Percentiles rank a stretch among this genome's conserved stretches.
These are phyloP conservation scores for Drosophila anomalata DNA, from an alignment of 2,888 invertebrate species.

Conservation along the genomic window DNA sequence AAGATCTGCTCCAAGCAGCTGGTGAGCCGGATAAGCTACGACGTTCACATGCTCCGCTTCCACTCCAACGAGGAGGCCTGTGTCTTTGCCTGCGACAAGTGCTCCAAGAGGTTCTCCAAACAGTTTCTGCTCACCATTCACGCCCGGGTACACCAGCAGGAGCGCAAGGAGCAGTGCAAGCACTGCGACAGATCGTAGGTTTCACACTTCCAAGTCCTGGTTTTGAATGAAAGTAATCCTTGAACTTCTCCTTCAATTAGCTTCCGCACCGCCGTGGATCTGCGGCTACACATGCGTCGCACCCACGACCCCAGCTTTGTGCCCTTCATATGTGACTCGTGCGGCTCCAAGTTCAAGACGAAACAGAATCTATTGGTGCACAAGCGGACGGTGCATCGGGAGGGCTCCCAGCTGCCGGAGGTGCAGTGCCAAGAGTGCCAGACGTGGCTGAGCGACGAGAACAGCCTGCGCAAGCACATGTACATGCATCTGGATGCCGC, in stretches of 20 bases:
- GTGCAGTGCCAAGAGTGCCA: constrained; percentile 51
- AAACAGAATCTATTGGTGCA: constrained; percentile 52
- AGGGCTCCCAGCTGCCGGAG: constrained; percentile 48
- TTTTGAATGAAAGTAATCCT: background rate
- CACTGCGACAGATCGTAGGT: constrained; percentile 48
- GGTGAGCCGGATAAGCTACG: constrained; percentile 48
- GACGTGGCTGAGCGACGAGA: constrained; percentile 48
- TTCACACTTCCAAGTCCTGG: background rate
- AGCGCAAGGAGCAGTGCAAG: constrained; percentile 44
- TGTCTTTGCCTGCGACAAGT: constrained; percentile 42
- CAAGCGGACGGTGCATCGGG: constrained; percentile 45
- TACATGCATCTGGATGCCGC: constrained; percentile 45
- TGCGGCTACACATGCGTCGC: constrained; percentile 47
- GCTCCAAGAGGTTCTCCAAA: constrained; percentile 50
- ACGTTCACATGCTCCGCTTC: constrained; percentile 49
- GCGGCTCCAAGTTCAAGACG: constrained; percentile 51
- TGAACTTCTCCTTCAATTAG: background rate
- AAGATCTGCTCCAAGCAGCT: constrained; percentile 45
- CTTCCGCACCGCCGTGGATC: constrained; percentile 46
- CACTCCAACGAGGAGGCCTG: constrained; percentile 36
- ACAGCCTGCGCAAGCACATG: constrained; percentile 48
- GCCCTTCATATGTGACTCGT: constrained; percentile 51
- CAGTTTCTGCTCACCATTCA: constrained; percentile 48
- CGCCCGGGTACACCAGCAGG: constrained; percentile 44
- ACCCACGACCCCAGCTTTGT: constrained; percentile 49